Conservation (phyloP, 1,140 invertebrate genomes). For the Sminthurinus signatus region DNA sequence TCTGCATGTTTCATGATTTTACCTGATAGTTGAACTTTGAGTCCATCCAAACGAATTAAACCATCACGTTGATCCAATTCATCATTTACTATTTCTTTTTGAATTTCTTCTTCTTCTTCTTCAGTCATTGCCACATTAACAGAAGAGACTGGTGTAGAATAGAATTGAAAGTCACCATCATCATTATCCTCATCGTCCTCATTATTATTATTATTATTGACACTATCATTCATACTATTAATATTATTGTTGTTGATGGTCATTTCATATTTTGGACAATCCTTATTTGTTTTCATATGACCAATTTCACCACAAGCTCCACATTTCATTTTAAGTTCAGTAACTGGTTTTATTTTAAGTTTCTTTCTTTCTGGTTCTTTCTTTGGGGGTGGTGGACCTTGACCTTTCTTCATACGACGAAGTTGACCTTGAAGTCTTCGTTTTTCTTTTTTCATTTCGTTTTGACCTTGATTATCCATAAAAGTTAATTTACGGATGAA, state of each 20-base stretch:
- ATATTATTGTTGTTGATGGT: too few relatives aligned
- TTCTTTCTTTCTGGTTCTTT: conserved; percentile 54
- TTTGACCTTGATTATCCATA: conserved; percentile 81
- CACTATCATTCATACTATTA: too few relatives aligned
- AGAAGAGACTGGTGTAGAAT: conserved; percentile 50
- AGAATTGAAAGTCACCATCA: too few relatives aligned
- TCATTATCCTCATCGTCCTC: too few relatives aligned
- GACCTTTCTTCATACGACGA: conserved; percentile 83
- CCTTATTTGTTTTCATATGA: conserved; percentile 89
- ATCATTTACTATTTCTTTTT: conserved; percentile 64
- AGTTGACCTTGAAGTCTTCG: conserved; percentile 93
- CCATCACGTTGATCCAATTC: too few relatives aligned
- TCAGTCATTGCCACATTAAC: conserved; percentile 68
- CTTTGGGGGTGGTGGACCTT: conserved; percentile 62
- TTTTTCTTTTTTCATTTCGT: conserved; percentile 95
- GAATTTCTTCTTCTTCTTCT: conserved; percentile 74
- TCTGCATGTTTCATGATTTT: conserved; percentile 70
- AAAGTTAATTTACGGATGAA: conserved; percentile 90
- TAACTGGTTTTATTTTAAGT: conserved; percentile 75
- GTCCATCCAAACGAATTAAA: conserved; percentile 87
- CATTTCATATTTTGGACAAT: conserved; percentile 83
- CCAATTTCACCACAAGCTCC: conserved; percentile 90
- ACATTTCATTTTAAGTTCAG: conserved; percentile 85
- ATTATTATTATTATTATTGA: too few relatives aligned
- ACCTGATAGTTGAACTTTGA: conserved; percentile 74